Evolutionary conservation across 2,797 vertebrate species (phyloP), one percentile per base, ranked within the genome.

Genomic region (Eupleurogrammus muticus): DNA sequence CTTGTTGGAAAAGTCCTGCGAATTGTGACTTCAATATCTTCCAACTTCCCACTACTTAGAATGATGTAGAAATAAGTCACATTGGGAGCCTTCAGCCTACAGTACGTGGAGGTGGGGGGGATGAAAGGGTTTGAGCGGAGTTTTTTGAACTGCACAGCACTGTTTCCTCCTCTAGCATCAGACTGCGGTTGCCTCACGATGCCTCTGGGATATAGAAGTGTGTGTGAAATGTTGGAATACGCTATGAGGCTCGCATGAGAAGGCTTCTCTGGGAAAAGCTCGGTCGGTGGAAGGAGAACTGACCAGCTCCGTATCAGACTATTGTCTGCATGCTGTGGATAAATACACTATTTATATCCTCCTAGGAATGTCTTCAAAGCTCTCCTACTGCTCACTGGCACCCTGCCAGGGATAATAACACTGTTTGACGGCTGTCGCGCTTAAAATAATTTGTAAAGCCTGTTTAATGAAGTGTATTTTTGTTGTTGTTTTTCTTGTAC

Each of bases 281-380:
- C 35, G 35, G 53, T 54, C 52, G 61, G 51, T 32, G 65, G 77
- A 36, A 65, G 48, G 66, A 81, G 69, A 42, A 57, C 62, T 84
- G 81, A 70, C 74, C 83, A 54, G 58, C 66, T 79, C 61, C 14
- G 32, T 36, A 66, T 75, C 66, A 51, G 57, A 35, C 80, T 73
- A 89, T 87, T 92, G 90, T 92, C 82, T 89, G 62, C 69, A 82
- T 12, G 59, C 52, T 57, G 80, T 23, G 75, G 80, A 75, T 81
- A 84, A 85, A 85, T 78, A 83, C 59, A 82, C 89, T 93, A 93
- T 94, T 92, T 93, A 86, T 92, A 93, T 81, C 87, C 74, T 79
- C 65, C 69, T 32, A 83, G 87, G 90, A 92, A 93, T 91, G 90
- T 91, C 88, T 90, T 87, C 88, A 87, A 87, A 88, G 84, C 63